Conservation (phyloP, 1,140 invertebrate species). For the Neodiprion fabricii region DNA sequence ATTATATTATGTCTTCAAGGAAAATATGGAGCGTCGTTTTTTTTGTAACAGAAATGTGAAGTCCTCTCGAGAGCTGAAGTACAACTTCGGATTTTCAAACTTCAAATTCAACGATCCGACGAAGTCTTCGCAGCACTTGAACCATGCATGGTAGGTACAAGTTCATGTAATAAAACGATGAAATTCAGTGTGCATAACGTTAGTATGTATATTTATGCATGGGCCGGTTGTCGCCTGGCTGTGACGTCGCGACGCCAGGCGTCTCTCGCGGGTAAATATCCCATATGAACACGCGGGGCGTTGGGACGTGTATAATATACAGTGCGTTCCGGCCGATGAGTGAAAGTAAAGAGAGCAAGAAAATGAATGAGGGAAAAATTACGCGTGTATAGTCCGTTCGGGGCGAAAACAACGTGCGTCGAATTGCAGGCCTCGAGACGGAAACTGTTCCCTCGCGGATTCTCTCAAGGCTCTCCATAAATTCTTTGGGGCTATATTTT, state of each 20-base stretch:
- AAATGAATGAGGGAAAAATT: neutral
- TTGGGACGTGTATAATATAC: no score
- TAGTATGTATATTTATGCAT: constrained; percentile 39
- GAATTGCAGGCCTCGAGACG: no score
- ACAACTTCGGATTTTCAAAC: neutral
- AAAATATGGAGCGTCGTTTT: no score
- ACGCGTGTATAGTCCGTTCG: neutral
- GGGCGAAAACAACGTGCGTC: neutral
- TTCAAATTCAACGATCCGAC: constrained; percentile 8
- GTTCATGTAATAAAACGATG: constrained; percentile 27
- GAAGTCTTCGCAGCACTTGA: constrained; percentile 23
- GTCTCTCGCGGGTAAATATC: no score
- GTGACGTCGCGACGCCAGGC: constrained; percentile 4
- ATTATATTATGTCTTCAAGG: no score
- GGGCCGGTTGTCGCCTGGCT: constrained; percentile 17
- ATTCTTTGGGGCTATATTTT: no score
- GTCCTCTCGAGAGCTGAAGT: no score
- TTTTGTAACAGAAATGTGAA: no score
- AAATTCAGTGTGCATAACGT: constrained; percentile 34
- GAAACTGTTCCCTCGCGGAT: no score
- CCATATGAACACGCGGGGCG: no score
- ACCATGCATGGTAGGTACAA: constrained; percentile 28
- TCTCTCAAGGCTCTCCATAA: no score
- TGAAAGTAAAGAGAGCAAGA: neutral
- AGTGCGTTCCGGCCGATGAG: neutral